phyloP scores from a whole-genome alignment of 2,888 invertebrate species.

The Leucania comma region DNA sequence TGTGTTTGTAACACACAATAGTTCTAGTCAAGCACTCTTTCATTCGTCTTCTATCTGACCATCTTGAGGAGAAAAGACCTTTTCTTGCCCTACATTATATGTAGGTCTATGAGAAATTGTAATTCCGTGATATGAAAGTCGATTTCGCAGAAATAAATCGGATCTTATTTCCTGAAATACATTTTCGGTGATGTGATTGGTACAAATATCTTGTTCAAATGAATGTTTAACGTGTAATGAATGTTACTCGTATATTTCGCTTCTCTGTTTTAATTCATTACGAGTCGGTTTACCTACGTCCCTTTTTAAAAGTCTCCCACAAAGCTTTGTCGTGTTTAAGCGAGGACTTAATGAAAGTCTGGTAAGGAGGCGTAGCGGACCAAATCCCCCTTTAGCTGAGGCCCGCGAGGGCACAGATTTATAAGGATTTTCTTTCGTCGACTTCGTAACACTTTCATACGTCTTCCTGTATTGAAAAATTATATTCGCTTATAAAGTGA shows the following conservation, averaged over 20 bases:
- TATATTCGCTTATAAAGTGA: conserved; percentile 59
- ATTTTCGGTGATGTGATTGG: conserved; percentile 44
- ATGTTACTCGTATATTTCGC: conserved; percentile 23
- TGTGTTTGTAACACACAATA: conserved; percentile 53
- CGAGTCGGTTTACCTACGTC: conserved; percentile 56
- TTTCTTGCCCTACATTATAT: conserved; percentile 22
- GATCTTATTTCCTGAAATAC: conserved; percentile 34
- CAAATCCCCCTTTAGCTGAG: conserved; percentile 74
- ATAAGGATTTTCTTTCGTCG: conserved; percentile 75
- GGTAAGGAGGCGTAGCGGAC: conserved; percentile 73
- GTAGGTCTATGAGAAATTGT: conserved; percentile 16
- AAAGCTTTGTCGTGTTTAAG: conserved; percentile 79
- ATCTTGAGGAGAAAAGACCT: conserved; percentile 45
- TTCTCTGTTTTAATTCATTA: conserved; percentile 54
- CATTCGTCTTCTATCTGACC: conserved; percentile 48
- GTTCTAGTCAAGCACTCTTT: conserved; percentile 45
- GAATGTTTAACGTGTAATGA: conserved; percentile 25
- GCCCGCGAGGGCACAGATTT: conserved; percentile 74
- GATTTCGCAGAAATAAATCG: conserved; percentile 43
- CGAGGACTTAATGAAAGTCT: conserved; percentile 83
- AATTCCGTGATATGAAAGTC: conserved; percentile 19
- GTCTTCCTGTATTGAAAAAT: conserved; percentile 65
- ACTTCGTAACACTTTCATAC: conserved; percentile 77
- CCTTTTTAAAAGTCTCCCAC: conserved; percentile 60
- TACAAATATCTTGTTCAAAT: conserved; percentile 31